Evolutionary conservation across 2,113 vertebrate species (phyloP).

Genomic region (Xenopus borealis): DNA sequence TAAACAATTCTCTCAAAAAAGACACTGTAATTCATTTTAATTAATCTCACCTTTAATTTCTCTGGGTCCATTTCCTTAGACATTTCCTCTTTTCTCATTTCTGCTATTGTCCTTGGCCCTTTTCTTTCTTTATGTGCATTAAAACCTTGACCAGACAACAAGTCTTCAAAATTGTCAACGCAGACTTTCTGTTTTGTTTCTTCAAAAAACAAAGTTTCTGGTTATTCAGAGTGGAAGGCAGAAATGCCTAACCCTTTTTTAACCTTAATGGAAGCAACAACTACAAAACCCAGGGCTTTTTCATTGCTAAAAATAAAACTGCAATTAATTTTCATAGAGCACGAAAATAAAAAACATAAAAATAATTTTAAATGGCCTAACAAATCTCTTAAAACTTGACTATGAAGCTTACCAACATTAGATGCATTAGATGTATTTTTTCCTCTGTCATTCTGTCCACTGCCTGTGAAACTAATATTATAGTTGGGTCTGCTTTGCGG

Average conservation of each 20-base stretch:
- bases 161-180: constrained; percentile 87
- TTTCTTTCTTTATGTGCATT: constrained; percentile 89
- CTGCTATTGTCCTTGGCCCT: constrained; percentile 93
- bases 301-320: no score
- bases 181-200: constrained; percentile 81
- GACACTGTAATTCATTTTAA: no score
- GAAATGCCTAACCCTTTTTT: background rate
- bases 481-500: constrained; percentile 95
- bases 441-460: constrained; percentile 63
- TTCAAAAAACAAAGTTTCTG: constrained; percentile 49
- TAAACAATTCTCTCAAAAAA: no score
- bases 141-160: constrained; percentile 94
- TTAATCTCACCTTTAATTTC: constrained; percentile 83
- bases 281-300: background rate
- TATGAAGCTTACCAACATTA: constrained; percentile 68
- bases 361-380: no score
- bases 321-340: no score
- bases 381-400: no score
- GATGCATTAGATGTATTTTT: constrained; percentile 63
- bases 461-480: constrained; percentile 83
- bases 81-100: constrained; percentile 99
- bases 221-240: background rate
- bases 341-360: no score
- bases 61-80: constrained; percentile 98
- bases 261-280: no score